Percentiles rank a stretch among this genome's conserved stretches.
These are phyloP conservation scores for Rhagophthalmus giganteus DNA, from an alignment of 2,888 invertebrate genomes.

Conservation along the genomic window DNA sequence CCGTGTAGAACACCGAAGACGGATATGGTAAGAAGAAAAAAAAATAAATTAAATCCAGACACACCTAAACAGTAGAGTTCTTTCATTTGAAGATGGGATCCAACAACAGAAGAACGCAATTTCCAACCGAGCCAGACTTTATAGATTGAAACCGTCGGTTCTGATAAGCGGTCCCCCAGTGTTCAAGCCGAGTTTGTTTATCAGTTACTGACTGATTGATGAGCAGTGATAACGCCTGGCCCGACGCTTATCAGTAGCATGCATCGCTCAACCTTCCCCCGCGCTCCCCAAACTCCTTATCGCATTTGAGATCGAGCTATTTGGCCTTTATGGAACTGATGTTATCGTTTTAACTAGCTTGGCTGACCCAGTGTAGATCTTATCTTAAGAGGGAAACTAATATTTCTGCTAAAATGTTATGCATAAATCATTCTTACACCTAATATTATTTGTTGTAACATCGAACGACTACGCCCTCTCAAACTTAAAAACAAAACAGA, in stretches of 20 bases:
- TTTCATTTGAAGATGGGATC: conserved; percentile 35
- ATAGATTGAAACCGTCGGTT: conserved; percentile 60
- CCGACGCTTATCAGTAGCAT: conserved; percentile 55
- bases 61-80: conserved; percentile 34
- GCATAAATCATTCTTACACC: conserved; percentile 52
- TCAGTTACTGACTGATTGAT: conserved; percentile 56
- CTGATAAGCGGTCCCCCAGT: conserved; percentile 58
- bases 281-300: conserved; percentile 42
- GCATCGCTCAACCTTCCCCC: conserved; percentile 44
- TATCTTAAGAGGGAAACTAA: conserved; percentile 52
- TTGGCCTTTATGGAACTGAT: conserved; percentile 58
- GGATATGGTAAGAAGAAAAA: conserved; percentile 32
- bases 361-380: conserved; percentile 59
- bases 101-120: conserved; percentile 35
- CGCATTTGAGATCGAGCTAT: conserved; percentile 54
- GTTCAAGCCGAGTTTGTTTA: conserved; percentile 55
- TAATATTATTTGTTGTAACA: conserved; percentile 36
- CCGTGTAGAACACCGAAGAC: conserved; percentile 25
- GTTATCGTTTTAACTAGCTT: conserved; percentile 63
- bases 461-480: conserved; percentile 13
- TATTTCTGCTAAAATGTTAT: conserved; percentile 46
- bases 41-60: conserved; percentile 32
- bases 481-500: conserved; percentile 1
- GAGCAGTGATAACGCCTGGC: conserved; percentile 55
- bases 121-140: conserved; percentile 46